Evolutionary conservation across 2,888 invertebrate species (phyloP), one percentile per base, ranked within the genome.

Genomic region (Ischnura elegans): DNA sequence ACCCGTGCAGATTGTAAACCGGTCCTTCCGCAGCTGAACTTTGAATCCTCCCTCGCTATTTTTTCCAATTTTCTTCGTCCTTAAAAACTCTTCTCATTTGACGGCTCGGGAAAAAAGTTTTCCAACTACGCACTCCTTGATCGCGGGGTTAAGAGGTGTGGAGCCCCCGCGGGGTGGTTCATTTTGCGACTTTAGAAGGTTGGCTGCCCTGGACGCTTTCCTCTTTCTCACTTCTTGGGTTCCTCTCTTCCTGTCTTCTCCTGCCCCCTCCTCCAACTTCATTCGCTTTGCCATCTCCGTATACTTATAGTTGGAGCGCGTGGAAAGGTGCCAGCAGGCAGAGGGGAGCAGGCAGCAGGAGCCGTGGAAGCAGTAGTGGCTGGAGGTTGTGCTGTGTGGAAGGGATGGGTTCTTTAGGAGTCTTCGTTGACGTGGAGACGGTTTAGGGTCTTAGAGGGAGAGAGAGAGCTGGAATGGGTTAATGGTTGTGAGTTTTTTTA

Each of bases 281-380:
- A 36, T 5, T 21, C 55, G 36, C 36, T 61, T 61, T 45, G 43
- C n/a, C 90, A 8, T 21, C 43, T 90, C 90, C 61, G 66, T 90
- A 90, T 45, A 90, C 90, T 90, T 90, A 66, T 90, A 90, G 90
- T 76, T 76, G 90, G 61, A 90, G 90, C 19, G 61, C 43, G 90
- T 90, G 90, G 90, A 90, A 43, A 90, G 61, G 61, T 90, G 90
- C 90, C 90, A 90, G 61, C 10, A 25, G 25, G 21, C 19, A 43
- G n/a, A 43, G 42, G 43, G 90, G 42, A 13, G 51, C 19, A 51
- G 21, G 43, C 6, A n/a, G 21, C 16, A 42, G 36, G 19, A n/a
- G n/a, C n/a, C n/a, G n/a, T n/a, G n/a, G 87, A 3, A n/a, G n/a
- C n/a, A n/a, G n/a, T n/a, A n/a, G n/a, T n/a, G n/a, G n/a, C n/a